Conservation (phyloP, 2,888 invertebrate genomes). For the Tachina fera region DNA sequence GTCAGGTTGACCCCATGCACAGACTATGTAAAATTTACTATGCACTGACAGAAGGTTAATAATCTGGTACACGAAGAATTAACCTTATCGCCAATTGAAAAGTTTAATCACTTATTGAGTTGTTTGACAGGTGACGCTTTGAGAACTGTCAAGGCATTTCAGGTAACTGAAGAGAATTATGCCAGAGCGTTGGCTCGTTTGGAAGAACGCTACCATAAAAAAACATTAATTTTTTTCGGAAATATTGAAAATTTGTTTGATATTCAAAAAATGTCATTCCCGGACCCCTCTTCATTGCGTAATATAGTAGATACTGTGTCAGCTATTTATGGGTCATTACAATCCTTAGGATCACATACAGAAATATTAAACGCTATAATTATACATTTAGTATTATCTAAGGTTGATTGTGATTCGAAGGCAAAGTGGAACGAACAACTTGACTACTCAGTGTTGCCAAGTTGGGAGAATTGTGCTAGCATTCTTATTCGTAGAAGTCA, state of each 20-base stretch:
- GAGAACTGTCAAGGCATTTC: slow-evolving; percentile 22
- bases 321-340: slow-evolving; percentile 26
- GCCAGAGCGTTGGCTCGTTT: slow-evolving; percentile 20
- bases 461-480: slow-evolving; percentile 6
- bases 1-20: no score
- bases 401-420: slow-evolving; percentile 16
- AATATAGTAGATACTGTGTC: slow-evolving; percentile 34
- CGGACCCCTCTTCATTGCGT: neutral
- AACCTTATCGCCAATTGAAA: slow-evolving; percentile 24
- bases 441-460: slow-evolving; percentile 12
- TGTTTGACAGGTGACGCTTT: slow-evolving; percentile 37
- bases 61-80: slow-evolving; percentile 2
- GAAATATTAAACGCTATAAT: slow-evolving; percentile 18
- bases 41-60: no score
- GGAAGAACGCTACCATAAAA: slow-evolving; percentile 28
- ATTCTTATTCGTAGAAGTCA: slow-evolving; percentile 19
- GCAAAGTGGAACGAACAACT: slow-evolving; percentile 44
- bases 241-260: slow-evolving; percentile 22
- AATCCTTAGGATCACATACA: slow-evolving; percentile 6
- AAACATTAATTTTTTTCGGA: slow-evolving; percentile 23
- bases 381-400: slow-evolving; percentile 15
- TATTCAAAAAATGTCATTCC: slow-evolving; percentile 8
- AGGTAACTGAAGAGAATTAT: slow-evolving; percentile 30
- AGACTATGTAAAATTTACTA: no score
- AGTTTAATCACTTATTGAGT: slow-evolving; percentile 42